A percentile compares a stretch with the other conserved stretches of the same genome.
phyloP scores from a whole-genome alignment of 2,888 invertebrate genomes.

The Drosophila greeni region DNA sequence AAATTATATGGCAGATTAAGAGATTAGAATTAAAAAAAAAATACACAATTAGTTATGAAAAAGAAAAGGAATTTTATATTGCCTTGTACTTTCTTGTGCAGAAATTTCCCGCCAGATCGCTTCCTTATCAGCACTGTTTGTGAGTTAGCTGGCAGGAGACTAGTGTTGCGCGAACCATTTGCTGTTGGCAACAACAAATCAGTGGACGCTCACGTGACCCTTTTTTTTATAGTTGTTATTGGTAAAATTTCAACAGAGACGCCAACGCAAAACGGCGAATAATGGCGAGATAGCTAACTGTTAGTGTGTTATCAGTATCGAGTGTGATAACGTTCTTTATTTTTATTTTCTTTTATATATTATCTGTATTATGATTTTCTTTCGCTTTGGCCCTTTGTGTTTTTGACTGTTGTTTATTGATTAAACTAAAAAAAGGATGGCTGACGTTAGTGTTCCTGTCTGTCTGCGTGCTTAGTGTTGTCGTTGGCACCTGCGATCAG shows the following conservation, averaged over 20 bases:
- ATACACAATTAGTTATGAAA: not conserved
- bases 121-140: not conserved
- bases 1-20: not conserved
- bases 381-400: constrained; percentile 10
- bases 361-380: constrained; percentile 5
- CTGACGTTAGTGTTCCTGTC: constrained; percentile 33
- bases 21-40: not conserved
- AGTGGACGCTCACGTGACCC: constrained; percentile 28
- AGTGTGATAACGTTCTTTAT: constrained; percentile 39
- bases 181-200: not conserved
- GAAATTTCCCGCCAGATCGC: not conserved
- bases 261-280: constrained; percentile 9
- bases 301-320: constrained; percentile 17
- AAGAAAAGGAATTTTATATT: no score
- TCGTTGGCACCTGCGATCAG: constrained; percentile 11
- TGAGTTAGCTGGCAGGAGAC: constrained; percentile 8
- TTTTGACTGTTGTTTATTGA: constrained; percentile 55
- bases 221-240: constrained; percentile 32
- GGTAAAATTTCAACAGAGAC: constrained; percentile 41
- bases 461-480: not conserved
- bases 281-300: constrained; percentile 1
- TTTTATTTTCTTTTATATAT: not conserved
- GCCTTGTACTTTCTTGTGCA: not conserved
- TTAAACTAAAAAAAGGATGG: constrained; percentile 44
- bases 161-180: not conserved